Percentiles rank a stretch among this genome's conserved stretches.
phyloP scores from a whole-genome alignment of 2,113 vertebrate genomes.

The Sylvietta virens region DNA sequence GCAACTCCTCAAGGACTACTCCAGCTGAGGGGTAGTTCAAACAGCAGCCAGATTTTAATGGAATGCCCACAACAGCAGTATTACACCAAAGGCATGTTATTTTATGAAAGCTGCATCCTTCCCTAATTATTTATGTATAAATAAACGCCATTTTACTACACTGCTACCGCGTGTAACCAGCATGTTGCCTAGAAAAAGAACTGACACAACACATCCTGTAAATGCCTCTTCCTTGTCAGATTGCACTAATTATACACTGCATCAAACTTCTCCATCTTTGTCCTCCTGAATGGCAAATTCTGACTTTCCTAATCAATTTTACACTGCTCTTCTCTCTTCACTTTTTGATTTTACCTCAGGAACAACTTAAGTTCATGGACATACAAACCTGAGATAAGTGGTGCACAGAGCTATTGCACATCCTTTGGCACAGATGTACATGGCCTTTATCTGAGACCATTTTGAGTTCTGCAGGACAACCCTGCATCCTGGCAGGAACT shows the following conservation, averaged over 20 bases:
- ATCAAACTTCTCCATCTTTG: not conserved
- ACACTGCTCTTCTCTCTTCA: not conserved
- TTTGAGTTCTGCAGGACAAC: not conserved
- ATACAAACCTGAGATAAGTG: not conserved
- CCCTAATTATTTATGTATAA: not conserved
- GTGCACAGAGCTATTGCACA: not conserved
- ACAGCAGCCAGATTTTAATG: not conserved
- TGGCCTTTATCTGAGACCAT: not conserved
- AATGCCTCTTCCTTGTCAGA: not conserved
- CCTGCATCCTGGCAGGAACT: not conserved
- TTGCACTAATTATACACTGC: not conserved
- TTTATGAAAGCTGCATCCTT: not conserved
- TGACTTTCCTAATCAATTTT: not conserved
- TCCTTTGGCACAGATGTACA: not conserved
- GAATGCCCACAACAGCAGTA: not conserved
- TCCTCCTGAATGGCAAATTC: not conserved
- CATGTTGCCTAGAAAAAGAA: conserved; percentile 26
- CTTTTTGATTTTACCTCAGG: not conserved
- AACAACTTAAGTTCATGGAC: not conserved
- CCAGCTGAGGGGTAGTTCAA: not conserved
- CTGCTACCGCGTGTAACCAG: not conserved
- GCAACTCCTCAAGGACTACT: not conserved
- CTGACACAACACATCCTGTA: conserved; percentile 7
- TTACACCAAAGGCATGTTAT: not conserved
- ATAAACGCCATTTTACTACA: conserved; percentile 30